Evolutionary conservation across 2,113 vertebrate genomes (phyloP), one percentile per base, ranked within the genome.

Genomic region (Fukomys damarensis): DNA sequence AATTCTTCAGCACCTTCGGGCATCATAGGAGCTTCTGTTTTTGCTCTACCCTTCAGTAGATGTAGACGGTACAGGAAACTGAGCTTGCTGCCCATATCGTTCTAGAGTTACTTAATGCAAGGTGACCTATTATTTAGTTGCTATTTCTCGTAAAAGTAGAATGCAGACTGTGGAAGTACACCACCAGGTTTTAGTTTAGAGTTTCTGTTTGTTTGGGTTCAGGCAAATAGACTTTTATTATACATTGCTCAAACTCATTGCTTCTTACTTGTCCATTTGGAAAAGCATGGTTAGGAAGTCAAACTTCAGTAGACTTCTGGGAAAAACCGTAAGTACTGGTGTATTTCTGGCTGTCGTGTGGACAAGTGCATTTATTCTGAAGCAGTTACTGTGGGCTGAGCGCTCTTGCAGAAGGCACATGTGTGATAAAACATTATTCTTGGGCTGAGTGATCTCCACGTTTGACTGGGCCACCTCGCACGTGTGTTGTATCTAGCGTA

Each of bases 111-210:
- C 30, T 77, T 82, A 92, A 86, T 91, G 41, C 26, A 68, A 80
- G 14, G n/a, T 95, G 41, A 92, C 90, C 82, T 97, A 70, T 95
- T 86, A 93, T 83, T 94, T 86, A 88, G 63, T 96, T 74, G 7
- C 38, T 56, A 68, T 94, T 86, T 90, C 41, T 92, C 12, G 35
- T 91, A 65, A 86, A 92, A 95, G 54, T 59, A 28, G 35, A 70
- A 74, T 86, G 7, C 3, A 96, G 72, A 88, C 82, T 72, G 35
- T 88, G n/a, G 52, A 90, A 87, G 46, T 61, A 24, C 41, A 6
- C 28, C 14, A 74, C 8, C 11, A n/a, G 24, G 7, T 84, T 94
- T 97, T 82, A 61, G 46, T 79, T 93, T 70, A 77, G 68, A 30
- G 85, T 83, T 74, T 80, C 93, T 56, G 28, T 66, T 92, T 0